Percentiles rank a stretch among this genome's conserved stretches.
phyloP scores from a whole-genome alignment of 2,888 invertebrate genomes.

The Alentia gelatinosa region DNA sequence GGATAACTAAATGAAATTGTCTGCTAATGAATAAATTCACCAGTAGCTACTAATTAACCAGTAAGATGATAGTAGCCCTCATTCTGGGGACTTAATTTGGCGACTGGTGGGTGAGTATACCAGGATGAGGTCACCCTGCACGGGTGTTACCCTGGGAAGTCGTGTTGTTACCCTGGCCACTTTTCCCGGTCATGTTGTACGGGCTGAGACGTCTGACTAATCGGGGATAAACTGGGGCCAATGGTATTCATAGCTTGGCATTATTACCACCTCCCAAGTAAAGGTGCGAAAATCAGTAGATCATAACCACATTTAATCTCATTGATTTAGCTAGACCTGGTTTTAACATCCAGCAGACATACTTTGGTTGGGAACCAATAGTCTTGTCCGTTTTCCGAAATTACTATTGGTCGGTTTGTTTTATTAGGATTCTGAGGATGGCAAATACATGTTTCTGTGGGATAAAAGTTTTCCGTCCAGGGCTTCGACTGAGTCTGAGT shows the following conservation, averaged over 20 bases:
- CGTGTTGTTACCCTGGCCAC: not conserved
- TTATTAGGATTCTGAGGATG: not conserved
- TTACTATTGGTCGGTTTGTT: too few relatives aligned
- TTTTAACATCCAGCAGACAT: too few relatives aligned
- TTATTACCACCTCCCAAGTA: not conserved
- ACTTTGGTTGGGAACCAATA: too few relatives aligned
- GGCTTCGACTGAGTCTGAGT: not conserved
- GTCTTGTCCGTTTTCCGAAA: too few relatives aligned
- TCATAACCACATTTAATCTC: not conserved
- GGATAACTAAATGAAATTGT: too few relatives aligned
- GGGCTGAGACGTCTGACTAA: constrained; percentile 30
- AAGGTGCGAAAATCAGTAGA: not conserved
- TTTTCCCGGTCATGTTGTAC: not conserved
- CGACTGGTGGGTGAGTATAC: too few relatives aligned
- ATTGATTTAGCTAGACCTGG: too few relatives aligned
- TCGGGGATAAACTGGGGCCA: constrained; percentile 28
- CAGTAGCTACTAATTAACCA: too few relatives aligned
- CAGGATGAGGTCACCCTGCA: too few relatives aligned
- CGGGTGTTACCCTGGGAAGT: not conserved
- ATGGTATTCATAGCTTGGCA: not conserved
- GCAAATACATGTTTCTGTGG: not conserved
- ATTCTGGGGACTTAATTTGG: too few relatives aligned
- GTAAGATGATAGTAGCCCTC: too few relatives aligned
- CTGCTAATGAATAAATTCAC: too few relatives aligned
- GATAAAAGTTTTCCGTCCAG: not conserved